These are phyloP conservation scores for Dyspetes luteomarginatus DNA, from an alignment of 2,888 invertebrate genomes.

Conservation along the genomic window DNA sequence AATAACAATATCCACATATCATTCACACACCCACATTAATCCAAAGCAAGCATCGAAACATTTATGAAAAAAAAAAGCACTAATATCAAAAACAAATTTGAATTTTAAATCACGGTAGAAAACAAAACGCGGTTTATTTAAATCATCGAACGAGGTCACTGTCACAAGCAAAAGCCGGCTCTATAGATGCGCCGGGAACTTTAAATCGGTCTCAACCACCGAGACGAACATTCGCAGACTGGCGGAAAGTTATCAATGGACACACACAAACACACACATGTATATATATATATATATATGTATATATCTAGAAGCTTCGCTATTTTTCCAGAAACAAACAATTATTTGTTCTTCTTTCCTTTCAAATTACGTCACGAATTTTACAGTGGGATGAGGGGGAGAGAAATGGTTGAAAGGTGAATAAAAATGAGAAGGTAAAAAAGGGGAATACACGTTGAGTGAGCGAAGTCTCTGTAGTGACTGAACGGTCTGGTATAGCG, in stretches of 20 bases:
- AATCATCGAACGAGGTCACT: conserved; percentile 19
- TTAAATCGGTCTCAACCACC: conserved; percentile 1
- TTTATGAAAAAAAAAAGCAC: not conserved
- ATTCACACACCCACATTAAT: conserved; percentile 22
- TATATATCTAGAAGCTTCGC: no score
- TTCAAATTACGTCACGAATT: not conserved
- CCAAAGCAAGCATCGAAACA: not conserved
- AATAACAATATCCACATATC: conserved; percentile 1
- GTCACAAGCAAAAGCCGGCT: conserved; percentile 27
- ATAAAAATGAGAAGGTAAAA: conserved; percentile 9
- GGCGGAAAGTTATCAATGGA: no score
- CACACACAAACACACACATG: no score
- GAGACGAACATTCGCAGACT: not conserved
- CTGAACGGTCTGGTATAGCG: conserved; percentile 71
- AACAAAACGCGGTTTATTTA: not conserved
- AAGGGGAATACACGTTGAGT: conserved; percentile 67
- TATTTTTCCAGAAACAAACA: not conserved
- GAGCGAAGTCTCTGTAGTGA: conserved; percentile 74
- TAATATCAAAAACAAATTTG: not conserved
- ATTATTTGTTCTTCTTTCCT: not conserved
- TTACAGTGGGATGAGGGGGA: conserved; percentile 9
- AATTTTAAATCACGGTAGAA: not conserved
- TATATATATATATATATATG: no score
- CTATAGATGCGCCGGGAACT: conserved; percentile 34
- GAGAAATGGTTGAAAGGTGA: not conserved